These are phyloP conservation scores for Poecilia wingei DNA, from an alignment of 2,797 vertebrate genomes.

Conservation along the genomic window DNA sequence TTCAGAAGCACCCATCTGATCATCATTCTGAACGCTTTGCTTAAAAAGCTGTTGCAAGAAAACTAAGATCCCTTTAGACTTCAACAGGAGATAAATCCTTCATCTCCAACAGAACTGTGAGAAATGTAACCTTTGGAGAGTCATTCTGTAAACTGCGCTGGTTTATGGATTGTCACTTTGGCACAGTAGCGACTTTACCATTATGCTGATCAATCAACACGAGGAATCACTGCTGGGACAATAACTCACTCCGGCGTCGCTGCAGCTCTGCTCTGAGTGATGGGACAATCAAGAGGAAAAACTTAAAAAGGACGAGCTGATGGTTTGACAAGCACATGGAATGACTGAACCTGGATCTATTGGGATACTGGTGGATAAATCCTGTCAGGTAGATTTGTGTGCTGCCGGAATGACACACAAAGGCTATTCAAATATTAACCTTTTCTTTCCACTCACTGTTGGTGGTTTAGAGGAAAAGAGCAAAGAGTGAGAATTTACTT, in stretches of 20 bases:
- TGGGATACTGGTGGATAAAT: constrained; percentile 41
- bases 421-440: constrained; percentile 19
- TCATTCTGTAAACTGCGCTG: constrained; percentile 11
- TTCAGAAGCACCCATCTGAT: neutral
- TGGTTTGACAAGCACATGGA: constrained; percentile 37
- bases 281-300: constrained; percentile 47
- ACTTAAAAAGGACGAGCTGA: constrained; percentile 41
- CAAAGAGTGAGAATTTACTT: neutral
- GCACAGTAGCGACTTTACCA: constrained; percentile 19
- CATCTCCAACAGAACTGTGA: neutral
- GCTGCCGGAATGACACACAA: neutral
- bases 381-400: constrained; percentile 41
- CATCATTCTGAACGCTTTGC: neutral
- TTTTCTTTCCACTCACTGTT: neutral
- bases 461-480: neutral
- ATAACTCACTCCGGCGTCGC: constrained; percentile 53
- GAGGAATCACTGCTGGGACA: constrained; percentile 43
- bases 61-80: neutral
- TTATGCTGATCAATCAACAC: constrained; percentile 47
- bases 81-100: neutral
- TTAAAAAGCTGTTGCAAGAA: neutral
- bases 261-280: constrained; percentile 42
- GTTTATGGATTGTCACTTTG: constrained; percentile 24
- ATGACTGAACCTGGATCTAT: constrained; percentile 27
- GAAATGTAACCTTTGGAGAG: neutral